Evolutionary conservation across 2,888 invertebrate genomes (phyloP).

Genomic region (Drosophila monieri): DNA sequence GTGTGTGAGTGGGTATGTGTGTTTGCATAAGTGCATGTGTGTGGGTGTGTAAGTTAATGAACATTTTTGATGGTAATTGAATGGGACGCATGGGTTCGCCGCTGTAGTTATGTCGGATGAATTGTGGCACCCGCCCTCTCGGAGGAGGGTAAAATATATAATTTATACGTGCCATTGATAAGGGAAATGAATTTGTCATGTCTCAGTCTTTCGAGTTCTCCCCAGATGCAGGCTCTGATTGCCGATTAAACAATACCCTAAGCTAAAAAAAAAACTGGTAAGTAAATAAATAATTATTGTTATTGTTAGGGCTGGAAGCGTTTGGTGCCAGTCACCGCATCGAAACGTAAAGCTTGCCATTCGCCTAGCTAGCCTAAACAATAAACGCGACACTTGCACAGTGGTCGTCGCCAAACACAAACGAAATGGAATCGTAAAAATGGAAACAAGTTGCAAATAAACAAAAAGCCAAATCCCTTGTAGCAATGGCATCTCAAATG

Average conservation of each 20-base stretch:
- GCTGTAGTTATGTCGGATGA: conserved; percentile 35
- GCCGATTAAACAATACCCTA: conserved; percentile 2
- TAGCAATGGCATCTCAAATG: conserved; percentile 7
- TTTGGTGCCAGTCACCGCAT: conserved; percentile 28
- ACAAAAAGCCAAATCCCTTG: conserved; percentile 32
- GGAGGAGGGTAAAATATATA: conserved; percentile 19
- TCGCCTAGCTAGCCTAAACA: conserved; percentile 8
- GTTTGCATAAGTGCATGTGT: conserved; percentile 3
- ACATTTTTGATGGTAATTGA: conserved; percentile 48
- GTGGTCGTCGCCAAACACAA: conserved; percentile 1
- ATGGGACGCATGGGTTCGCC: conserved; percentile 32
- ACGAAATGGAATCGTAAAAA: conserved; percentile 38
- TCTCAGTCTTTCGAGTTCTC: conserved; percentile 7
- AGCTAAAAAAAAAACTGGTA: conserved; percentile 1
- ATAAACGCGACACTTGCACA: conserved; percentile 8
- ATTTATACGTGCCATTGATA: conserved; percentile 30
- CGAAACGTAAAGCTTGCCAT: conserved; percentile 18
- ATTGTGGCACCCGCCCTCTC: conserved; percentile 5
- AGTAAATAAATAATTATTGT: conserved; percentile 26
- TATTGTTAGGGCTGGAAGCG: not conserved
- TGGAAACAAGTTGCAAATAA: conserved; percentile 33
- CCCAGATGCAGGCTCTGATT: conserved; percentile 16
- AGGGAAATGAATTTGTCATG: conserved; percentile 38
- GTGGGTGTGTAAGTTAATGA: conserved; percentile 36
- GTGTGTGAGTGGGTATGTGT: conserved; percentile 8